These are phyloP conservation scores for Mythimna lalbum DNA, from an alignment of 2,888 invertebrate species.

Conservation along the genomic window DNA sequence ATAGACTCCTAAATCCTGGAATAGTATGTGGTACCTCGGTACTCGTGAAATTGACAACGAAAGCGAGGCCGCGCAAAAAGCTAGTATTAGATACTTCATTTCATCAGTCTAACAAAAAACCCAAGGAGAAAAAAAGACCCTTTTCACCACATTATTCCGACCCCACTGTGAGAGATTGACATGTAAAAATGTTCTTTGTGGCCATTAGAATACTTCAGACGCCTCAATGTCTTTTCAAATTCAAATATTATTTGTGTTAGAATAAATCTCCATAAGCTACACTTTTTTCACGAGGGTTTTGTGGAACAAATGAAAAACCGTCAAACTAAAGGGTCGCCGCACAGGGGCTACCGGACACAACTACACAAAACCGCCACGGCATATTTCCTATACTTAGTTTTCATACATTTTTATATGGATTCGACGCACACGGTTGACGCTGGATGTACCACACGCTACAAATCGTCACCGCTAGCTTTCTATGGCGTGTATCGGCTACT, in stretches of 20 bases:
- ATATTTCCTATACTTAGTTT: too few relatives aligned
- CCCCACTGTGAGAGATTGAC: constrained; percentile 50
- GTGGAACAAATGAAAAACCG: constrained; percentile 8
- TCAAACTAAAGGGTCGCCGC: background rate
- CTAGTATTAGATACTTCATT: constrained; percentile 14
- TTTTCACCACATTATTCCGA: constrained; percentile 43
- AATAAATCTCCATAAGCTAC: constrained; percentile 5
- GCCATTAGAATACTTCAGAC: constrained; percentile 59
- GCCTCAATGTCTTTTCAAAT: constrained; percentile 60
- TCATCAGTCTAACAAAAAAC: constrained; percentile 3
- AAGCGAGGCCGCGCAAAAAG: too few relatives aligned
- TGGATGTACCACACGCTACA: too few relatives aligned
- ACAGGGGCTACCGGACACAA: too few relatives aligned
- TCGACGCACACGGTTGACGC: too few relatives aligned
- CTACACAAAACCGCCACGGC: too few relatives aligned
- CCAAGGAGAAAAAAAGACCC: constrained; percentile 8
- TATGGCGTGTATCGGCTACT: too few relatives aligned
- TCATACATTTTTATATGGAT: too few relatives aligned
- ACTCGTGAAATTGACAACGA: background rate
- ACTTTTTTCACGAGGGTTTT: background rate
- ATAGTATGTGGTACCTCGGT: too few relatives aligned
- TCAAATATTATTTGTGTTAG: constrained; percentile 51
- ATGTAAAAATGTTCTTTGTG: constrained; percentile 56
- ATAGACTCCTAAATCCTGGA: too few relatives aligned
- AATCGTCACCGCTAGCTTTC: too few relatives aligned